These are phyloP conservation scores for Scomber colias DNA, from an alignment of 2,113 vertebrate species.

Conservation along the genomic window DNA sequence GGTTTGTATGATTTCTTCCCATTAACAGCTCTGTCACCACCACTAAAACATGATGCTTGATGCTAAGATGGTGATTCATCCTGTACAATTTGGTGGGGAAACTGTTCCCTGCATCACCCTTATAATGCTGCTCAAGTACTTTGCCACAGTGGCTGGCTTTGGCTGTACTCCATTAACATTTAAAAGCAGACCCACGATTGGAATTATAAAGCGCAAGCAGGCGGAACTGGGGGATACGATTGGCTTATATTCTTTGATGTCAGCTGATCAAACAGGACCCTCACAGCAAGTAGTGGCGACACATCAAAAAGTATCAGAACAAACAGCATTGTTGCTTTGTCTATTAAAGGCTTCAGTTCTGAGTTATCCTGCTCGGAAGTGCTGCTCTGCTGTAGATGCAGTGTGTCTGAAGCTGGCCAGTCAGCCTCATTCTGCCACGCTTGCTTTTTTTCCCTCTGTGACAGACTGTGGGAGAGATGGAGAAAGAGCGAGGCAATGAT, in stretches of 20 bases:
- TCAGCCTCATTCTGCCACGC: constrained; percentile 63
- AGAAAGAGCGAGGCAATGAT: constrained; percentile 32
- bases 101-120: background rate
- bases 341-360: background rate
- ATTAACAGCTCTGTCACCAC: constrained; percentile 21
- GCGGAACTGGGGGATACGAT: constrained; percentile 15
- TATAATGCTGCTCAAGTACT: constrained; percentile 25
- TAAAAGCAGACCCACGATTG: constrained; percentile 22
- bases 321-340: background rate
- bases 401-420: constrained; percentile 36
- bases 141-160: constrained; percentile 31
- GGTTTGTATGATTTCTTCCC: background rate
- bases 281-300: background rate
- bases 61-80: constrained; percentile 45
- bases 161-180: constrained; percentile 56
- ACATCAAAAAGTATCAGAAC: constrained; percentile 12
- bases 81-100: constrained; percentile 14
- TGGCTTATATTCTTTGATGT: constrained; percentile 25
- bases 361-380: constrained; percentile 22
- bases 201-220: constrained; percentile 15
- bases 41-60: constrained; percentile 14
- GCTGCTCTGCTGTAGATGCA: constrained; percentile 11
- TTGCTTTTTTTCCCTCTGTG: constrained; percentile 37
- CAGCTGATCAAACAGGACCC: constrained; percentile 20
- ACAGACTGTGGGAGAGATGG: constrained; percentile 30